Evolutionary conservation across 2,888 invertebrate genomes (phyloP), one percentile per base, ranked within the genome.

Genomic region (Lycia hirtaria): DNA sequence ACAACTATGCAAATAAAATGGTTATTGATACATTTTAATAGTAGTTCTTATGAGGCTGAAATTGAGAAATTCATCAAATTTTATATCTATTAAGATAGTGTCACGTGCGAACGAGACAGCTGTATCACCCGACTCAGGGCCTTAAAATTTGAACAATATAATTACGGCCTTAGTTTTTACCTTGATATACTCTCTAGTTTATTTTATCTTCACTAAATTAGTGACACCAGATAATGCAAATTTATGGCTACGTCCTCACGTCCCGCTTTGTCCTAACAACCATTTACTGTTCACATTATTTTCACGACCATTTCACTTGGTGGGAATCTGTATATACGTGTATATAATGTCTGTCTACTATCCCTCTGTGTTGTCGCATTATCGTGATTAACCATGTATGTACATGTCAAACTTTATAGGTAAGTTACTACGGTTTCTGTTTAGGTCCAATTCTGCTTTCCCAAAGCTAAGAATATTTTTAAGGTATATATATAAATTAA

Each of bases 251-350:
- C 41, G 12, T 19, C 32, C 19, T 30, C 57, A 53, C 41, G 47
- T 30, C 41, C 48, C 43, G 52, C 57, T 58, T 52, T 48, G 41
- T 52, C 52, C 57, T 58, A 53, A 58, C 56, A 44, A 19, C 32
- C 51, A 52, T 55, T n/a, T 55, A 57, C 61, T 15, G 17, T 38
- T 62, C 60, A 60, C 52, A 49, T 54, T 54, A 40, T 51, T 35
- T 49, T 49, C 59, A 59, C 45, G 37, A 9, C 41, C 59, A 59
- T 64, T 51, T 57, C 53, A 58, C 58, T 38, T 51, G 60, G 65
- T 62, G 62, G 66, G 60, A 50, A 62, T 40, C 17, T 64, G 60
- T 64, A 62, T 35, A 66, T 64, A 63, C 30, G 58, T 66, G 62
- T 64, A 64, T 43, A 66, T 60, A 60, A 59, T 56, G 48, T 44